A percentile compares a stretch with the other conserved stretches of the same genome.
Conservation (phyloP, 2,113 vertebrate species). For the Platysteira castanea region DNA sequence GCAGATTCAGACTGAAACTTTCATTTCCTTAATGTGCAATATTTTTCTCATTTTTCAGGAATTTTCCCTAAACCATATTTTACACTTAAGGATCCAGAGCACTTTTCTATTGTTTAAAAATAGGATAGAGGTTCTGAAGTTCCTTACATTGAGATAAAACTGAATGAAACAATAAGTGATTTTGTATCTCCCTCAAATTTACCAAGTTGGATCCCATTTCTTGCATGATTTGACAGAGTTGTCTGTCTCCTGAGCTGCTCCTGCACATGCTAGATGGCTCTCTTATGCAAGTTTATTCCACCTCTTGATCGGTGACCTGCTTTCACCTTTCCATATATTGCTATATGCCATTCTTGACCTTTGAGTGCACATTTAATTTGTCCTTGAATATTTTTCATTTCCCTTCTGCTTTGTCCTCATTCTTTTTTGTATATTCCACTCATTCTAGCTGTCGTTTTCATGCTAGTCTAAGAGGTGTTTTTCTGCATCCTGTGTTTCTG, state of each 20-base stretch:
- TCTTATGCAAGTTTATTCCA: background rate
- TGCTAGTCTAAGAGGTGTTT: background rate
- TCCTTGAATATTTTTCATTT: constrained; percentile 31
- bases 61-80: background rate
- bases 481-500: background rate
- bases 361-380: constrained; percentile 16
- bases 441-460: background rate
- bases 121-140: background rate
- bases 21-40: background rate
- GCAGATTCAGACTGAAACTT: background rate
- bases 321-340: background rate
- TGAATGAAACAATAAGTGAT: background rate
- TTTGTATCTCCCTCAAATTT: background rate
- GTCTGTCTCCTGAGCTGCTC: background rate
- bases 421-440: background rate
- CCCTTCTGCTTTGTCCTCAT: background rate
- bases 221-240: background rate
- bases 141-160: background rate
- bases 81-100: background rate
- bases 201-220: background rate
- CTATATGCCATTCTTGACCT: constrained; percentile 19
- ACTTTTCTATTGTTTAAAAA: background rate
- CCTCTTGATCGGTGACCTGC: background rate
- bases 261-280: background rate
- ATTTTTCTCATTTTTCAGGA: background rate